Evolutionary conservation across 2,888 invertebrate genomes (phyloP).

Genomic region (Drosophila tripunctata): DNA sequence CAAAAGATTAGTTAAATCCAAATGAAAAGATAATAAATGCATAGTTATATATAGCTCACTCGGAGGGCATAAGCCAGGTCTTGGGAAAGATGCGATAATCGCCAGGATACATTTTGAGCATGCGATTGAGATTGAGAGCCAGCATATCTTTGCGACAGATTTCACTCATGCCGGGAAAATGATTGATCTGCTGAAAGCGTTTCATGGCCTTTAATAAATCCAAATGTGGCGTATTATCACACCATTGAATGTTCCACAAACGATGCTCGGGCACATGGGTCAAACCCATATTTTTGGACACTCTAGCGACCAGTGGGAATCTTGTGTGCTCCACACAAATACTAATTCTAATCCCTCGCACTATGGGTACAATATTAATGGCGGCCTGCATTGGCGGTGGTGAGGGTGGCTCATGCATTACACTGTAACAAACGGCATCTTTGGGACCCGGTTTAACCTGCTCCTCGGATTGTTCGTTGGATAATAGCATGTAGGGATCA

Average conservation of each 20-base stretch:
- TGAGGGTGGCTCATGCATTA: conserved; percentile 26
- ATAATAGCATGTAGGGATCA: conserved; percentile 37
- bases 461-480: conserved; percentile 22
- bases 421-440: conserved; percentile 53
- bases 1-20: too few relatives aligned
- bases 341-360: conserved; percentile 59
- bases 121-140: conserved; percentile 94
- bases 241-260: conserved; percentile 95
- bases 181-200: conserved; percentile 95
- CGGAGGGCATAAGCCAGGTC: conserved; percentile 96
- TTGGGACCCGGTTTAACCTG: background rate
- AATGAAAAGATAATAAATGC: background rate
- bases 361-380: conserved; percentile 30
- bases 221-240: conserved; percentile 92
- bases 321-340: conserved; percentile 81
- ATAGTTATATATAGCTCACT: conserved; percentile 86
- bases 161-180: conserved; percentile 95
- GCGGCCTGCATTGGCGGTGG: conserved; percentile 18
- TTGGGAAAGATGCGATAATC: conserved; percentile 96
- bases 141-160: conserved; percentile 95
- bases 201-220: conserved; percentile 96
- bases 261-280: conserved; percentile 89
- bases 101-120: conserved; percentile 93
- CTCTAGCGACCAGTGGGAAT: conserved; percentile 74
- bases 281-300: conserved; percentile 80